Evolutionary conservation across 2,888 invertebrate species (phyloP).

Genomic region (Campoletis raptor): DNA sequence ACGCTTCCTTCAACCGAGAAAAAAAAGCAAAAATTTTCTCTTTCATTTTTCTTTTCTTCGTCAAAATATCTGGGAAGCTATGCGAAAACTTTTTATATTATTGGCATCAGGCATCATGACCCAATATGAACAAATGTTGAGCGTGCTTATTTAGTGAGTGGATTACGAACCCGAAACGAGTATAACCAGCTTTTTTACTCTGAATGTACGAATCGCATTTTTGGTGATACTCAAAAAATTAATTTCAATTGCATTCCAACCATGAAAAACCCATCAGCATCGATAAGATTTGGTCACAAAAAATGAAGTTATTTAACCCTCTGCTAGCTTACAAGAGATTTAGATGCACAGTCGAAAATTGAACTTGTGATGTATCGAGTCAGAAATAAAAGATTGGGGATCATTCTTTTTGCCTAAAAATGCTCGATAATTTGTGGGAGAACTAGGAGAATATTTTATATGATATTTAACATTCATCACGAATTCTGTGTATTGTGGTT

Average conservation of each 20-base stretch:
- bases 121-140: background rate
- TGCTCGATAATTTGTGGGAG: no score
- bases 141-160: background rate
- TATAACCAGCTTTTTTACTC: background rate
- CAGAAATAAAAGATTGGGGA: no score
- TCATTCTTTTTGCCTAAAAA: no score
- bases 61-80: background rate
- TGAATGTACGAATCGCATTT: background rate
- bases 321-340: no score
- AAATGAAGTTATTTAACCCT: background rate
- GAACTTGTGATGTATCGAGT: no score
- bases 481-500: no score
- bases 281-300: background rate
- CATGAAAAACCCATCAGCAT: background rate
- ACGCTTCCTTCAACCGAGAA: constrained; percentile 18
- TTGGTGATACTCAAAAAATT: background rate
- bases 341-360: no score
- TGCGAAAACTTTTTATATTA: background rate
- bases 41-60: background rate
- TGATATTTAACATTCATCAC: no score
- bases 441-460: no score
- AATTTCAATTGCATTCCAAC: no score
- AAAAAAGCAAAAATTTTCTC: constrained; percentile 3
- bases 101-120: background rate
- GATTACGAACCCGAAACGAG: background rate